Percentiles rank a stretch among this genome's conserved stretches.
Conservation (phyloP, 2,113 vertebrate genomes). For the Pseudois nayaur region DNA sequence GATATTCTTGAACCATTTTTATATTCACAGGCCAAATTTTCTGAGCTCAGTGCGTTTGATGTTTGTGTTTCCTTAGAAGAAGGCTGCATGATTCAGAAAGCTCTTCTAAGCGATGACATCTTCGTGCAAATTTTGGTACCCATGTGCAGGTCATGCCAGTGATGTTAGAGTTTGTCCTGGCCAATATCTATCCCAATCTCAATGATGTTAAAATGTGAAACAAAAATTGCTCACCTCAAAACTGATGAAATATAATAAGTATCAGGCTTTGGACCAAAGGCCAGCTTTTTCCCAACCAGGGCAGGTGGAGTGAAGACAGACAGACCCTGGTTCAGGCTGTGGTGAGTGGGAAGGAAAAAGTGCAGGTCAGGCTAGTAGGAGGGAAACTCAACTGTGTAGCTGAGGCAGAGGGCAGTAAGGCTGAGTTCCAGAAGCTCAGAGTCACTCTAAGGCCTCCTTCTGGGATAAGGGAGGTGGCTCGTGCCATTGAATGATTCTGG, state of each 20-base stretch:
- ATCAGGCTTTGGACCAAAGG: background rate
- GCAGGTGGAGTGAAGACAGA: background rate
- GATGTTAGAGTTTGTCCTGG: background rate
- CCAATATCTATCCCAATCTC: background rate
- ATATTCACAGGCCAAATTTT: background rate
- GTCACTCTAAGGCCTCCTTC: background rate
- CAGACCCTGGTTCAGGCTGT: too few relatives aligned
- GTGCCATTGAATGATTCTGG: background rate
- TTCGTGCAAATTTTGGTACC: background rate
- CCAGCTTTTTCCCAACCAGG: background rate
- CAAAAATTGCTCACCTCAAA: background rate
- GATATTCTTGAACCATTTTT: background rate
- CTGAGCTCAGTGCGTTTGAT: background rate
- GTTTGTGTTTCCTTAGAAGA: background rate
- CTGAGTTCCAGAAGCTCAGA: background rate
- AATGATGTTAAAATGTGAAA: background rate
- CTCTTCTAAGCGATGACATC: background rate
- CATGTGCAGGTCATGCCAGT: accelerated
- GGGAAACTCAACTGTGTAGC: background rate
- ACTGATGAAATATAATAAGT: background rate
- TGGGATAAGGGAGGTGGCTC: background rate
- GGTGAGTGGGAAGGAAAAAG: background rate
- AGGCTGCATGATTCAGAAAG: accelerated
- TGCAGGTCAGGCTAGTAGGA: too few relatives aligned
- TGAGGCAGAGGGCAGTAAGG: accelerated